These are phyloP conservation scores for Hydrolagus affinis DNA, from an alignment of 2,113 vertebrate genomes.

Conservation along the genomic window DNA sequence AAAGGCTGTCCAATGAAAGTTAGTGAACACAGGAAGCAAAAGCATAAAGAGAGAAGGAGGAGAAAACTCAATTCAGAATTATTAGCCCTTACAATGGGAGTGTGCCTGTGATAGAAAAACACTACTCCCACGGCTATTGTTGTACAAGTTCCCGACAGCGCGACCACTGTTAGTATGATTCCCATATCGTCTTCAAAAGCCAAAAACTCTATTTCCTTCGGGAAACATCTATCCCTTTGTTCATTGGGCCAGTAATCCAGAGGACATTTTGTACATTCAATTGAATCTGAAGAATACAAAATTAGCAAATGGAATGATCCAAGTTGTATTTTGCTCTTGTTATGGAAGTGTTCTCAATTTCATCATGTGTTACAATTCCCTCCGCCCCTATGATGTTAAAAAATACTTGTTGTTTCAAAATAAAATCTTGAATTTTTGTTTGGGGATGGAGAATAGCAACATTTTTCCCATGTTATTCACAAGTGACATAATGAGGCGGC, in stretches of 20 bases:
- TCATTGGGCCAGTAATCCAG: slow-evolving; percentile 53
- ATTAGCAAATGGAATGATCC: neutral
- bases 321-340: neutral
- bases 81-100: slow-evolving; percentile 53
- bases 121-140: slow-evolving; percentile 43
- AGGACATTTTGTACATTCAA: slow-evolving; percentile 45
- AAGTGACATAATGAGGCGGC: too few relatives aligned
- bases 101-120: slow-evolving; percentile 51
- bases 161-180: slow-evolving; percentile 42
- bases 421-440: too few relatives aligned
- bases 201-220: slow-evolving; percentile 48
- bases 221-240: slow-evolving; percentile 44
- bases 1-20: slow-evolving; percentile 56
- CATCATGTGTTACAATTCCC: neutral
- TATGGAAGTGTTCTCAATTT: neutral
- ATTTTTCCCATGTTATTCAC: too few relatives aligned
- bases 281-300: slow-evolving; percentile 43
- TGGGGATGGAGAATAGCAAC: too few relatives aligned
- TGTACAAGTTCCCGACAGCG: slow-evolving; percentile 44
- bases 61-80: slow-evolving; percentile 56
- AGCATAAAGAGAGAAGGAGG: slow-evolving; percentile 48
- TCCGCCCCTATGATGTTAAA: too few relatives aligned
- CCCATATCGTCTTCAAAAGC: slow-evolving; percentile 52
- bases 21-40: slow-evolving; percentile 55
- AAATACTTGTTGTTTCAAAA: too few relatives aligned